Evolutionary conservation across 1,140 invertebrate species (phyloP).

Genomic region (Ruditapes philippinarum): DNA sequence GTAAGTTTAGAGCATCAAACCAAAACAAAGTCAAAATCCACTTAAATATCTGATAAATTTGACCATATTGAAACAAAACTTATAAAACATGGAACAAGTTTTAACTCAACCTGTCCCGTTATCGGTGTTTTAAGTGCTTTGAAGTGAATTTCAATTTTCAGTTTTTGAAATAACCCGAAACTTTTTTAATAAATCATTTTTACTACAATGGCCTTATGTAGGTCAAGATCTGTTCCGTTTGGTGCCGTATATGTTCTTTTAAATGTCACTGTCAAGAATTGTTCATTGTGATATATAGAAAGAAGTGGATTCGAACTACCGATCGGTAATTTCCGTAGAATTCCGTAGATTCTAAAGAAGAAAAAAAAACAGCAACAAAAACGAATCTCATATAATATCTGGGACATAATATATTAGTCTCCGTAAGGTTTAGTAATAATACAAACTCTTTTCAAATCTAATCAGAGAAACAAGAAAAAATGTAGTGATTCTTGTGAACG

Average conservation of each 20-base stretch:
- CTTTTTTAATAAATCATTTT: background rate
- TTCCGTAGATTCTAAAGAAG: too few species aligned
- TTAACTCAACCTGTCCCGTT: background rate
- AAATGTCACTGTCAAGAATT: too few species aligned
- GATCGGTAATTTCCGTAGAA: too few species aligned
- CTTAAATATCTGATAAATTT: background rate
- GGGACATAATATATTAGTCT: too few species aligned
- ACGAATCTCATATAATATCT: too few species aligned
- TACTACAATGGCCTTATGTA: background rate
- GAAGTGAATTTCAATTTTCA: constrained; percentile 20
- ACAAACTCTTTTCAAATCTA: too few species aligned
- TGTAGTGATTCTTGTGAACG: too few species aligned
- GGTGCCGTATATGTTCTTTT: background rate
- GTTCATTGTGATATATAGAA: too few species aligned
- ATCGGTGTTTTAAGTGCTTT: constrained; percentile 2
- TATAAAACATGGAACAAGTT: background rate
- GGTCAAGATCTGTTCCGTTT: background rate
- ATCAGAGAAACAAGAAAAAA: too few species aligned
- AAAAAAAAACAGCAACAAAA: too few species aligned
- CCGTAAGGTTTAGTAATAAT: too few species aligned
- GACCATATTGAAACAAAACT: background rate
- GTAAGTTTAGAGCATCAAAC: background rate
- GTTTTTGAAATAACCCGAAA: background rate
- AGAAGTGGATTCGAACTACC: too few species aligned
- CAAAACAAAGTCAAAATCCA: background rate